A percentile compares a stretch with the other conserved stretches of the same genome.
phyloP scores from a whole-genome alignment of 2,113 vertebrate genomes.

The Pan paniscus region DNA sequence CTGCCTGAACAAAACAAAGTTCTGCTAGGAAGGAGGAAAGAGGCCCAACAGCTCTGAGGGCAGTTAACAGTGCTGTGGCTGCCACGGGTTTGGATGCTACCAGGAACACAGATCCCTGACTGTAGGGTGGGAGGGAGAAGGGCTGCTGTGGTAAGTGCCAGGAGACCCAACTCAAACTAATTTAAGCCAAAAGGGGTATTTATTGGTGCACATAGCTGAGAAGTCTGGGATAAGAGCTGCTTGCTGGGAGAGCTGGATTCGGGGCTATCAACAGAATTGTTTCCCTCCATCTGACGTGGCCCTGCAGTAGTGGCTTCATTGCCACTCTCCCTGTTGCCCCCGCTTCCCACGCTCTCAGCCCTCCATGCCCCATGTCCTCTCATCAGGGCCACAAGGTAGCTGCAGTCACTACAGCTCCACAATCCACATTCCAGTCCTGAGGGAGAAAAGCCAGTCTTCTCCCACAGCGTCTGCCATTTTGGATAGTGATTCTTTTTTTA shows the following conservation, averaged over 20 bases:
- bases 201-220: background rate
- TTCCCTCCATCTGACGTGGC: background rate
- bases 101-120: background rate
- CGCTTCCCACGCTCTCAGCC: fast-evolving
- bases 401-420: background rate
- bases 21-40: background rate
- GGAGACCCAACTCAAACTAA: background rate
- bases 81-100: too few species aligned
- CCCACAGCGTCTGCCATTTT: too few species aligned
- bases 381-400: background rate
- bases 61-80: fast-evolving
- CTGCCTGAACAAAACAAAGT: background rate
- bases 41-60: background rate
- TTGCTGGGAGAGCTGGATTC: background rate
- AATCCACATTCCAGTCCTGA: background rate
- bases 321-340: background rate
- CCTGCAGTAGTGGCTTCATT: background rate
- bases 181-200: background rate
- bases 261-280: background rate
- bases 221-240: background rate
- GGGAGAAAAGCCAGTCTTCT: background rate
- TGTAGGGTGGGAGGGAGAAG: background rate
- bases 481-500: background rate
- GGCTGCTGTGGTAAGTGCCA: background rate
- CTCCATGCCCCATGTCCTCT: fast-evolving